Percentiles rank a stretch among this genome's conserved stretches.
Evolutionary conservation across 2,888 invertebrate genomes (phyloP).

Genomic region (Lepidochitona cinerea): DNA sequence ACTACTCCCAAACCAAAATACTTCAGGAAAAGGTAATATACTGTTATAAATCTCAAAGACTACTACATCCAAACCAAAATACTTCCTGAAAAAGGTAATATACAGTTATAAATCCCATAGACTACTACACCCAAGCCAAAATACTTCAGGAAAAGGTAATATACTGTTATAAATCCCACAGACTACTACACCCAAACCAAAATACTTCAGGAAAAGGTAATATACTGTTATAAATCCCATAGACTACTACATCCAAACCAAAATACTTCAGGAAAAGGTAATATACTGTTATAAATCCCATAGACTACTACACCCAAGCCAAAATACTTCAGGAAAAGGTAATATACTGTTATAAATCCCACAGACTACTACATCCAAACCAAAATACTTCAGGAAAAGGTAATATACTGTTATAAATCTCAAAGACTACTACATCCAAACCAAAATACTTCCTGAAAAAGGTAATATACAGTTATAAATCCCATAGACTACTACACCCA

Average conservation of each 20-base stretch:
- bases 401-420: slow-evolving; percentile 50
- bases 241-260: slow-evolving; percentile 63
- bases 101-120: slow-evolving; percentile 57
- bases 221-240: slow-evolving; percentile 51
- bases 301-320: slow-evolving; percentile 63
- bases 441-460: slow-evolving; percentile 64
- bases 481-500: slow-evolving; percentile 63
- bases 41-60: slow-evolving; percentile 53
- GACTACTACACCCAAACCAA: slow-evolving; percentile 65
- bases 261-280: slow-evolving; percentile 64
- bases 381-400: slow-evolving; percentile 64
- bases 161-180: slow-evolving; percentile 49
- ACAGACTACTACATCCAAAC: slow-evolving; percentile 63
- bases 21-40: slow-evolving; percentile 63
- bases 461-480: too few species aligned
- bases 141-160: slow-evolving; percentile 63
- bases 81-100: slow-evolving; percentile 61
- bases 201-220: slow-evolving; percentile 62
- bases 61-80: slow-evolving; percentile 64
- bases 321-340: slow-evolving; percentile 65
- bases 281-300: slow-evolving; percentile 47
- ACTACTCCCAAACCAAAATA: slow-evolving; percentile 64
- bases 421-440: slow-evolving; percentile 61
- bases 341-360: slow-evolving; percentile 46
- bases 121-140: slow-evolving; percentile 63